These are phyloP conservation scores for Tribolium madens DNA, from an alignment of 1,140 invertebrate species.

Conservation along the genomic window DNA sequence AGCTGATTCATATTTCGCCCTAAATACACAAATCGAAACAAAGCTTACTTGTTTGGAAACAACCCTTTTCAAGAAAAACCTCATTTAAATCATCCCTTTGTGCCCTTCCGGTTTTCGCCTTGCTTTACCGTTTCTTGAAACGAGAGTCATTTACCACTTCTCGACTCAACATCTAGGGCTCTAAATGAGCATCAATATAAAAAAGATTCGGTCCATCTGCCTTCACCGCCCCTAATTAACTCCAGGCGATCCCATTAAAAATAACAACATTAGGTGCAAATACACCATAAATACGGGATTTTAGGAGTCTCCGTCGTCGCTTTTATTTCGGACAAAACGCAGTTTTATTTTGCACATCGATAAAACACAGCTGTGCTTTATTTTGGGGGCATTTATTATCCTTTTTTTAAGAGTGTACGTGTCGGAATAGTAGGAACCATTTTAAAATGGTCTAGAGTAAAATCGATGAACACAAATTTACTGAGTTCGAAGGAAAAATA, in stretches of 20 bases:
- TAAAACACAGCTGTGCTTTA: conserved; percentile 38
- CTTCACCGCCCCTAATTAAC: not conserved
- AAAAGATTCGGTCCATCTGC: not conserved
- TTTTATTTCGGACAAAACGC: conserved; percentile 6
- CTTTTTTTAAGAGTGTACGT: conserved; percentile 12
- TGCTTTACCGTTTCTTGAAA: not conserved
- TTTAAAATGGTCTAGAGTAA: conserved; percentile 10
- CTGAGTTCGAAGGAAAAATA: conserved; percentile 12
- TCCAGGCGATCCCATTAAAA: not conserved
- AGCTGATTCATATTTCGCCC: not conserved
- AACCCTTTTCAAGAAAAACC: not conserved
- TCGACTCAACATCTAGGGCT: not conserved
- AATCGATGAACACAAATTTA: conserved; percentile 24
- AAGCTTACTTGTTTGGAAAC: not conserved
- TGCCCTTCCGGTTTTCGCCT: not conserved
- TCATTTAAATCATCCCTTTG: not conserved
- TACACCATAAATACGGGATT: conserved; percentile 1
- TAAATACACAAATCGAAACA: not conserved
- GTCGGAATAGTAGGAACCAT: not conserved
- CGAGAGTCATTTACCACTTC: not conserved
- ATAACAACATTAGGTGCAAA: conserved; percentile 28
- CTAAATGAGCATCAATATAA: not conserved
- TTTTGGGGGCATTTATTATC: conserved; percentile 35
- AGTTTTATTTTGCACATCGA: conserved; percentile 34
- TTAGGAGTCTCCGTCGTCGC: not conserved